Conservation (phyloP, 2,797 vertebrate genomes). For the Coregonus ussuriensis region DNA sequence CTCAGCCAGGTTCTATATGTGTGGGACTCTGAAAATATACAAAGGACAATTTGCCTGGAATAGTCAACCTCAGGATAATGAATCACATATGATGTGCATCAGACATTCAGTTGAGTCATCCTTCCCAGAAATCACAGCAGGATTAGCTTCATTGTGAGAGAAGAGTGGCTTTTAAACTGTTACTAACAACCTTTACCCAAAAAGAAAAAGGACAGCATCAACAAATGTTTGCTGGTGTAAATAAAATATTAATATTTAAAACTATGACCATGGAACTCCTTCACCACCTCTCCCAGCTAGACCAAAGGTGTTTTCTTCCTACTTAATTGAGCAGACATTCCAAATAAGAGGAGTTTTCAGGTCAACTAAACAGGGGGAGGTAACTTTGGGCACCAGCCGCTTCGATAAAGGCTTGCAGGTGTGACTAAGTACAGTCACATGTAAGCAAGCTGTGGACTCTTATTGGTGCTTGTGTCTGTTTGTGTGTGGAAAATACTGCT, state of each 20-base stretch:
- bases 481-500: conserved; percentile 68
- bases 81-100: conserved; percentile 77
- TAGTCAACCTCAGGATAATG: conserved; percentile 75
- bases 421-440: conserved; percentile 57
- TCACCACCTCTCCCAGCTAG: conserved; percentile 46
- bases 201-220: conserved; percentile 43
- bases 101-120: conserved; percentile 77
- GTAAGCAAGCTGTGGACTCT: conserved; percentile 66
- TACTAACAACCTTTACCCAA: conserved; percentile 40
- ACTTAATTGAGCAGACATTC: conserved; percentile 67
- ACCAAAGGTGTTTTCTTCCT: conserved; percentile 59
- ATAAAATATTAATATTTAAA: conserved; percentile 14
- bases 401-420: conserved; percentile 78
- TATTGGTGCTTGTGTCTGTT: conserved; percentile 74
- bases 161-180: conserved; percentile 57
- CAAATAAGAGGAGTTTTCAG: conserved; percentile 74
- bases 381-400: conserved; percentile 58
- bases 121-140: conserved; percentile 75
- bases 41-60: conserved; percentile 73
- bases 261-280: conserved; percentile 25
- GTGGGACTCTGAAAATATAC: conserved; percentile 76
- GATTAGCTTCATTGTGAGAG: conserved; percentile 64
- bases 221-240: conserved; percentile 60
- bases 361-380: conserved; percentile 74
- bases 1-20: conserved; percentile 71